Conservation (phyloP, 2,113 vertebrate genomes). For the Bos indicus region DNA sequence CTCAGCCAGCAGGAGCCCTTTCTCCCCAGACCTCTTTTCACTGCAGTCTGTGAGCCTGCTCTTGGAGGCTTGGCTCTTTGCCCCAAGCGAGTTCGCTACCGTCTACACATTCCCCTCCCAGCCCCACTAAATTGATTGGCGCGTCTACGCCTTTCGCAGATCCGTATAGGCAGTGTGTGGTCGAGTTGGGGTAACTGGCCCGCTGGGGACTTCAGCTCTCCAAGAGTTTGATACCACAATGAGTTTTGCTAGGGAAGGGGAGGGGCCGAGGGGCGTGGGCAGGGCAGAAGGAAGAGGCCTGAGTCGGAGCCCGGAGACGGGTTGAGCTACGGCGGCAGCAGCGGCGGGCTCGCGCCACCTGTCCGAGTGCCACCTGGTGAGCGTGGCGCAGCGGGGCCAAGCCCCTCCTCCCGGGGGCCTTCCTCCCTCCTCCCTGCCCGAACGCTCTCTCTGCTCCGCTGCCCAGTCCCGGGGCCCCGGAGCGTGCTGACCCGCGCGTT, state of each 20-base stretch:
- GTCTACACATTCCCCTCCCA: not conserved
- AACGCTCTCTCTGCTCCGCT: not conserved
- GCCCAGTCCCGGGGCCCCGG: not conserved
- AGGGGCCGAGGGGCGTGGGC: slow-evolving; percentile 27
- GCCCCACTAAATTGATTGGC: not conserved
- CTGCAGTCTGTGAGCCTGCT: not conserved
- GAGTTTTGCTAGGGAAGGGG: slow-evolving; percentile 1
- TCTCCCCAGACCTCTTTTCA: not conserved
- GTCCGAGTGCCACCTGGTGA: slow-evolving; percentile 91
- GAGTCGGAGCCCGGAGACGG: not conserved
- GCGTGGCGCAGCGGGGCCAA: slow-evolving; percentile 65
- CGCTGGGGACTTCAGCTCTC: not conserved
- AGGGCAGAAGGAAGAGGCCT: not conserved
- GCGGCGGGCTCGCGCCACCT: slow-evolving; percentile 82
- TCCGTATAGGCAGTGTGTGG: not conserved
- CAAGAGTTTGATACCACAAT: slow-evolving; percentile 55
- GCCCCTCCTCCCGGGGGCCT: slow-evolving; percentile 49
- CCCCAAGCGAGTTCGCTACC: not conserved
- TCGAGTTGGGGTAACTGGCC: not conserved
- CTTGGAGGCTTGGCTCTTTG: not conserved
- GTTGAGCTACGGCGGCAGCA: not conserved
- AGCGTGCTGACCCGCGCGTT: slow-evolving; percentile 42
- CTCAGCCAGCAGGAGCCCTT: not conserved
- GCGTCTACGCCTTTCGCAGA: not conserved
- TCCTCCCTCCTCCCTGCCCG: not conserved